Percentiles rank a stretch among this genome's conserved stretches.
Evolutionary conservation across 2,888 invertebrate species (phyloP).

Genomic region (Pocota personata): DNA sequence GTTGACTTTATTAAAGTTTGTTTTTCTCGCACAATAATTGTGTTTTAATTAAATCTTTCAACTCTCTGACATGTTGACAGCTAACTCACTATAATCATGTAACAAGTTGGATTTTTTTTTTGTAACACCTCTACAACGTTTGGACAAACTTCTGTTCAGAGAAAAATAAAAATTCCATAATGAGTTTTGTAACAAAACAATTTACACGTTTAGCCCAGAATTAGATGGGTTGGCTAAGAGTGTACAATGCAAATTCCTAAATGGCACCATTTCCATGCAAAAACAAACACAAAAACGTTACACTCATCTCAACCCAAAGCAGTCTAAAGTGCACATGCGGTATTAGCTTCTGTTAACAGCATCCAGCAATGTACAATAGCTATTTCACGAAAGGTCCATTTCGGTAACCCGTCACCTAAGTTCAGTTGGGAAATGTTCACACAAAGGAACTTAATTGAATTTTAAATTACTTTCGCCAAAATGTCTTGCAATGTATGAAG

Average conservation of each 20-base stretch:
- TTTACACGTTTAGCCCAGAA: constrained; percentile 53
- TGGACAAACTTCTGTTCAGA: background rate
- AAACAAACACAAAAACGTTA: background rate
- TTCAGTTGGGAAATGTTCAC: constrained; percentile 47
- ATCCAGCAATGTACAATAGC: constrained; percentile 23
- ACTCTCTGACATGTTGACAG: constrained; percentile 44
- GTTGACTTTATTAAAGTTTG: too few species aligned
- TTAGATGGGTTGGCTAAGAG: constrained; percentile 42
- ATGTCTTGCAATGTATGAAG: constrained; percentile 71
- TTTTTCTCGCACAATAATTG: background rate
- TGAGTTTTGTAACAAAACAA: constrained; percentile 66
- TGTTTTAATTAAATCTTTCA: constrained; percentile 67
- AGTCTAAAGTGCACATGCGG: constrained; percentile 47
- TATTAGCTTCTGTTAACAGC: constrained; percentile 60
- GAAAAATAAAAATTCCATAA: constrained; percentile 40
- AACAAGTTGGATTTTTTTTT: constrained; percentile 9
- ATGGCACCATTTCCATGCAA: constrained; percentile 31
- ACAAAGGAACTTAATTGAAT: constrained; percentile 74
- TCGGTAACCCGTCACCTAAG: constrained; percentile 22
- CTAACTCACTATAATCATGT: constrained; percentile 22
- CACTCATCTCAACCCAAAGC: background rate
- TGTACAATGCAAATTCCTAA: constrained; percentile 24
- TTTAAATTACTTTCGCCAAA: constrained; percentile 74
- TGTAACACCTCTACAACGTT: constrained; percentile 3
- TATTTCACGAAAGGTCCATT: constrained; percentile 51